Evolutionary conservation across 2,113 vertebrate species (phyloP).

Genomic region (Nanorana parkeri): DNA sequence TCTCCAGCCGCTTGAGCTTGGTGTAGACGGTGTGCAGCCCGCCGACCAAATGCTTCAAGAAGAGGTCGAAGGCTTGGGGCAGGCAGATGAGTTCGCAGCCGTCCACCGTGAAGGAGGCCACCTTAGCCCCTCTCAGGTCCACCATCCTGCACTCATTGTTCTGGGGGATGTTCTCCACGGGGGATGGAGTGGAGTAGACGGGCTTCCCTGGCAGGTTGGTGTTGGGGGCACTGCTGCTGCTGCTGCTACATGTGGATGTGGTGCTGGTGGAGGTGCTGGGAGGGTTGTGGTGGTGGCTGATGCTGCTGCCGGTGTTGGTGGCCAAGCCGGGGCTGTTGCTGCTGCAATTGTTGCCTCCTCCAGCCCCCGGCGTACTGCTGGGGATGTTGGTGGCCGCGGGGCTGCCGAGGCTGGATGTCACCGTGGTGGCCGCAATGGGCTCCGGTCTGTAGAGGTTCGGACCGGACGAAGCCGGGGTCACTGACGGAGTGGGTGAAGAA

Average conservation of each 20-base stretch:
- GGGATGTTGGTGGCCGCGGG: slow-evolving; percentile 64
- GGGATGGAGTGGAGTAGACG: slow-evolving; percentile 97
- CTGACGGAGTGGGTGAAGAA: slow-evolving; percentile 86
- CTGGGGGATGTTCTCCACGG: slow-evolving; percentile 97
- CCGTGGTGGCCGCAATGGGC: slow-evolving; percentile 65
- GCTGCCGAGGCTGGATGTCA: slow-evolving; percentile 74
- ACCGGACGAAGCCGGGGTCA: slow-evolving; percentile 65
- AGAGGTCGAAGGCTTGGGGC: slow-evolving; percentile 97
- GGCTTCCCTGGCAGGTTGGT: slow-evolving; percentile 80
- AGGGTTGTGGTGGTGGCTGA: slow-evolving; percentile 28
- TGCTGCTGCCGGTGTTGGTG: slow-evolving; percentile 59
- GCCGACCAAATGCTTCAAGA: slow-evolving; percentile 97
- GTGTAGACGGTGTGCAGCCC: slow-evolving; percentile 98
- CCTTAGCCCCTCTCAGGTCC: slow-evolving; percentile 94
- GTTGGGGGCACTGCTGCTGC: slow-evolving; percentile 76
- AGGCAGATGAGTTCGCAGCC: slow-evolving; percentile 97
- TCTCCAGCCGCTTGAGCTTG: slow-evolving; percentile 98
- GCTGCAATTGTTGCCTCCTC: slow-evolving; percentile 37
- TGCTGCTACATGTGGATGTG: slow-evolving; percentile 69
- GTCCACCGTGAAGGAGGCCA: slow-evolving; percentile 97
- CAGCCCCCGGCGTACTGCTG: slow-evolving; percentile 47
- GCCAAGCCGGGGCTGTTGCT: slow-evolving; percentile 44
- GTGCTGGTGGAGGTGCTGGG: slow-evolving; percentile 8
- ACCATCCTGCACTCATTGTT: slow-evolving; percentile 99
- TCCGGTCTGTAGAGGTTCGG: slow-evolving; percentile 64